Percentiles rank a stretch among this genome's conserved stretches.
These are phyloP conservation scores for Aratinga solstitialis DNA, from an alignment of 2,797 vertebrate genomes.

Conservation along the genomic window DNA sequence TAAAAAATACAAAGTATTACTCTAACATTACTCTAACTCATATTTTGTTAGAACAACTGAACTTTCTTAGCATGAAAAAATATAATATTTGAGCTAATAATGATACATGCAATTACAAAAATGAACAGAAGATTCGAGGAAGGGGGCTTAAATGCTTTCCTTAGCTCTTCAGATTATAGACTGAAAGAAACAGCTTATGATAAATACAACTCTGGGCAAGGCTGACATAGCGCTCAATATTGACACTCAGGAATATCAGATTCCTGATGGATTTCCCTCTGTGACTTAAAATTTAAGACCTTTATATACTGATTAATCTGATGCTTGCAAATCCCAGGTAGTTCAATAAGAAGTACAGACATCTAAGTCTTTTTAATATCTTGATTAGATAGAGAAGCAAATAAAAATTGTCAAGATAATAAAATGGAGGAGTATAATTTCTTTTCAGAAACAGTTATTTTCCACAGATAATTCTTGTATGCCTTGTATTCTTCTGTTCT, in stretches of 20 bases:
- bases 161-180: background rate
- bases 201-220: accelerated
- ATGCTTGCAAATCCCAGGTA: background rate
- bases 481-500: background rate
- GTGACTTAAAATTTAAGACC: background rate
- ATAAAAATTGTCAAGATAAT: background rate
- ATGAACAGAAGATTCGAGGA: accelerated
- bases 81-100: background rate
- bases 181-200: background rate
- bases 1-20: background rate
- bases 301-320: background rate
- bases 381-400: background rate
- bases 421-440: background rate
- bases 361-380: background rate
- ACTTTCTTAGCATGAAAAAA: background rate
- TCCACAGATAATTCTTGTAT: background rate
- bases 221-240: background rate
- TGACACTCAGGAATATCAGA: background rate
- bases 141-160: background rate
- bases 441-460: background rate
- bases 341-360: background rate
- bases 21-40: background rate
- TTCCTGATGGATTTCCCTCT: background rate
- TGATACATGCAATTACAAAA: background rate
- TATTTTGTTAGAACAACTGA: background rate